Evolutionary conservation across 2,797 vertebrate genomes (phyloP).

Genomic region (Steatocranus sp.): DNA sequence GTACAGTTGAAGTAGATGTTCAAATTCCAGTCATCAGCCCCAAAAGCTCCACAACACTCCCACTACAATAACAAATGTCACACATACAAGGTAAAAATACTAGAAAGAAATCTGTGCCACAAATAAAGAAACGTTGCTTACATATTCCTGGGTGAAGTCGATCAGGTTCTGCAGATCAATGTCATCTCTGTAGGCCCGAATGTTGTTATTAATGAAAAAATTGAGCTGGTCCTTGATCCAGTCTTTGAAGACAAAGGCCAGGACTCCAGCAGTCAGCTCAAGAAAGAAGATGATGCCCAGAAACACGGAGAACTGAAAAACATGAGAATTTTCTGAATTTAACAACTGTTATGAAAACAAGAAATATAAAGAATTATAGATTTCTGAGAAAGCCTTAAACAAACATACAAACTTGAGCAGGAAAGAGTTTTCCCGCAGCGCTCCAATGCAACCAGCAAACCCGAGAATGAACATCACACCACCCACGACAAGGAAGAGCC

Average conservation of each 20-base stretch:
- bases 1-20: constrained; percentile 99
- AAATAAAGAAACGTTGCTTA: constrained; percentile 68
- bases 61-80: constrained; percentile 74
- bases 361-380: neutral
- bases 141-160: constrained; percentile 99
- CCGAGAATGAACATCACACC: constrained; percentile 98
- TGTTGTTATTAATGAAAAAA: constrained; percentile 99
- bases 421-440: constrained; percentile 94
- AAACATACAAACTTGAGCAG: constrained; percentile 95
- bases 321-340: neutral
- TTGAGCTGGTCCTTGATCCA: constrained; percentile 99
- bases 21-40: constrained; percentile 97
- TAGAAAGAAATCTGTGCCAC: neutral
- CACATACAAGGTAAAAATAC: neutral
- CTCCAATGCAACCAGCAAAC: constrained; percentile 97
- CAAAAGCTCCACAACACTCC: constrained; percentile 98
- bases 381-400: neutral
- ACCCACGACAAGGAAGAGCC: constrained; percentile 97
- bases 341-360: neutral
- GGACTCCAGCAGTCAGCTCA: constrained; percentile 95
- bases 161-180: constrained; percentile 99
- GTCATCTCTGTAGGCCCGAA: constrained; percentile 95
- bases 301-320: constrained; percentile 92
- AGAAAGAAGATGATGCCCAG: constrained; percentile 99
- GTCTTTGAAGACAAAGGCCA: constrained; percentile 99